Base-by-base conservation (phyloP, 2,797 vertebrate species). In the Chelon auratus region DNA sequence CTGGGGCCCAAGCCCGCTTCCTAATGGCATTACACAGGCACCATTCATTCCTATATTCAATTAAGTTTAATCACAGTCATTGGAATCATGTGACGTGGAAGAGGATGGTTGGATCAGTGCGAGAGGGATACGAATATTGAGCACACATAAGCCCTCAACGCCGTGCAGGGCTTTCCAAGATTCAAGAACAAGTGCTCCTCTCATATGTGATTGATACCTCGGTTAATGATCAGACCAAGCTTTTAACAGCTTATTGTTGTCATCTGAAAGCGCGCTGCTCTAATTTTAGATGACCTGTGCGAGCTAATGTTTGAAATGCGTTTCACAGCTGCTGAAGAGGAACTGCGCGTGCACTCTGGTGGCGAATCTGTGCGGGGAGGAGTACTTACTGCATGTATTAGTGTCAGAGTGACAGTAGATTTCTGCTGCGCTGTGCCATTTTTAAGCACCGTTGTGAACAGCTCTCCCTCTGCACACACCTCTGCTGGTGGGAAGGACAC, bases 41-140 rank as follows among this genome's bases (percentile, higher is more conserved):
- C 88, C 90, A 93, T 94, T 95, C 92, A 93, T 94, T 91, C 89
- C 84, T 90, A 80, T 93, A 95, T 95, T 94, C 89, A 93, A 94
- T 95, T 94, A 95, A 72, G 80, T 92, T 90, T 93, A 94, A 93
- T 95, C 91, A 92, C 82, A 83, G 86, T 92, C 87, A 93, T 93
- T 93, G 92, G 87, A 87, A 88, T 94, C 93, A 93, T 94, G 93
- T 91, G 90, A 90, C 89, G 84, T 62, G 75, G 87, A 80, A 43
- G 55, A 79, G 68, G 72, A 65, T 7, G 60, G 47, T 60, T 39
- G 81, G 61, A 58, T 78, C 47, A 5, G 62, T 14, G 42, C 62
- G 75, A 74, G 77, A 88, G 77, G 69, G 85, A 82, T 83, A 48
- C 58, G 26, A 24, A 54, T 22, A 50, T 51, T 65, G 60, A 64